Base-by-base conservation (phyloP, 2,797 vertebrate genomes). In the Poeciliopsis turneri region DNA sequence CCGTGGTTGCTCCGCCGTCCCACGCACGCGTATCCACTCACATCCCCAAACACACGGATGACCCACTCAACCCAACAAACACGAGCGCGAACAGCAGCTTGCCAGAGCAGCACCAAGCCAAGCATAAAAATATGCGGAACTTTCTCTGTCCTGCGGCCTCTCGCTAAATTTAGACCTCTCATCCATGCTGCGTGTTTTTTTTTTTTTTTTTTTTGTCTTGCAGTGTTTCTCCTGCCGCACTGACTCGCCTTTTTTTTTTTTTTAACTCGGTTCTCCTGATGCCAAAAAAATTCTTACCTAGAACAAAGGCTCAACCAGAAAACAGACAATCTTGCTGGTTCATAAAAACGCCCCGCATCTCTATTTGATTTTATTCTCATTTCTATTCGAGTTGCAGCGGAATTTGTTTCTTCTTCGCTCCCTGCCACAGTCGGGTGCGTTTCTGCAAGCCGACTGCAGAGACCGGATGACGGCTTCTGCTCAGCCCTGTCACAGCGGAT, bases 121-220 rank as follows among this genome's bases (percentile, higher is more conserved):
- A 94, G 92, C 92, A 92, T 92, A 88, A 90, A 94, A 92, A 92
- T 87, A 87, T 92, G 88, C 80, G 79, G 78, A 88, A 90, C 84
- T 94, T 92, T 91, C 87, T 86, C 88, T 91, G 86, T 90, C 92
- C 92, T 90, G 81, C 80, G 85, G 91, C 90, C 84, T 45, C 2
- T 80, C 84, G 81, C 92, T 93, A 94, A 85, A 93, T 92, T 90
- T 93, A 93, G 91, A 86, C 70, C 74, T 76, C 46, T 81, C 57
- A 0, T 82, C 55, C 73, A 57, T 77, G 61, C 30, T 36, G 70
- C 43, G 2, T 20, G 18, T 82, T 82, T 75, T 71, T 80, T 87
- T 74, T 9, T 2, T 80, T 15, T 12, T 73, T 23, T 15, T 4
- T 46, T 46, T 45, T 12, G 74, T 85, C 80, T 87, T 74, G 16